phyloP scores from a whole-genome alignment of 1,140 invertebrate species.

The Radopholus similis region DNA sequence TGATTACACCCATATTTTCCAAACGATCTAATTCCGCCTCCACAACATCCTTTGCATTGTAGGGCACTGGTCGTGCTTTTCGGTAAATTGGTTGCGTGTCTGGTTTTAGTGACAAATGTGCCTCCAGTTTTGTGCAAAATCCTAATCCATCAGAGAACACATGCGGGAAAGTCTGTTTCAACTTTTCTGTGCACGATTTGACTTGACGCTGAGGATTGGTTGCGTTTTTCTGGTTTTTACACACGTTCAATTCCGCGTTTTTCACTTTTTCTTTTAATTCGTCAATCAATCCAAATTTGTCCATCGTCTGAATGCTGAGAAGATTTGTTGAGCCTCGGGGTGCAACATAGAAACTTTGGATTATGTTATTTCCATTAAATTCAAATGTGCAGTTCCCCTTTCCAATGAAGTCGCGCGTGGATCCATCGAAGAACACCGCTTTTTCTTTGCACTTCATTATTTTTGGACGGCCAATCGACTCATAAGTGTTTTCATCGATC shows the following conservation, averaged over 20 bases:
- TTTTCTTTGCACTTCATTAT: neutral
- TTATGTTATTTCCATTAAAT: neutral
- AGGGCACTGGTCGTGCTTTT: constrained; percentile 46
- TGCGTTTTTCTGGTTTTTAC: neutral
- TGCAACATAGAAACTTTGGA: neutral
- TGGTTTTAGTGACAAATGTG: constrained; percentile 25
- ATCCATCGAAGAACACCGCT: neutral
- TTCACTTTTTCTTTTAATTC: neutral
- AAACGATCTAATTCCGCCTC: constrained; percentile 50
- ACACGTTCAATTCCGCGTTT: neutral
- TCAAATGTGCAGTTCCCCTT: neutral
- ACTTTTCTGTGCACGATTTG: neutral
- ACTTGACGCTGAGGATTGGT: neutral
- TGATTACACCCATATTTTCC: constrained; percentile 35
- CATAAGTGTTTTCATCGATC: neutral
- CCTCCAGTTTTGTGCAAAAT: constrained; percentile 23
- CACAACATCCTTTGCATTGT: constrained; percentile 38
- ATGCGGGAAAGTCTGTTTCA: constrained; percentile 15
- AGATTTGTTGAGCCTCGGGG: neutral
- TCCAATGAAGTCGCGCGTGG: neutral
- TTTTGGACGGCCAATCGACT: neutral
- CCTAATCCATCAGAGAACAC: constrained; percentile 20
- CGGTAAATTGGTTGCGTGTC: constrained; percentile 24
- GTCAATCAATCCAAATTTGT: neutral
- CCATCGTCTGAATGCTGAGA: neutral